Evolutionary conservation across 2,113 vertebrate species (phyloP).

Genomic region (Axis porcinus): DNA sequence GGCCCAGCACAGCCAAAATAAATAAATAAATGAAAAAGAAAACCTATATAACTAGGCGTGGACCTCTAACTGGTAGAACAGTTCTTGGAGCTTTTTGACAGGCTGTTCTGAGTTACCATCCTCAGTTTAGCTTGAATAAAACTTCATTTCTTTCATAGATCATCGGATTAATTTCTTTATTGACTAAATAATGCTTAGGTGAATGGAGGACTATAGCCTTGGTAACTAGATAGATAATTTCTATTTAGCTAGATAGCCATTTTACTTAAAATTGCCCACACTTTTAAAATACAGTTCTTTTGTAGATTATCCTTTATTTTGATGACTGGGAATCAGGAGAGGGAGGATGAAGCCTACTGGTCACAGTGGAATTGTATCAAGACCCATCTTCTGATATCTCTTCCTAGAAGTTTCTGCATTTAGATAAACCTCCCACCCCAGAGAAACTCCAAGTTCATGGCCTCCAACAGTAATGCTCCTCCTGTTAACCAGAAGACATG

Average conservation of each 20-base stretch:
- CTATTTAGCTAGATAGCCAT: neutral
- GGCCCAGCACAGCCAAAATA: neutral
- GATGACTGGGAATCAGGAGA: conserved; percentile 43
- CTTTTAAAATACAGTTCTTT: neutral
- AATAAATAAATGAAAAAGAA: neutral
- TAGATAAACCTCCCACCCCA: conserved; percentile 88
- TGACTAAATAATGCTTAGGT: neutral
- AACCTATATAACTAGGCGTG: neutral
- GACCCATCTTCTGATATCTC: conserved; percentile 81
- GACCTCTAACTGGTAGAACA: neutral
- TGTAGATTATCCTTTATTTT: neutral
- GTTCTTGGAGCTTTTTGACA: neutral
- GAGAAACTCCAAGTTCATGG: conserved; percentile 91
- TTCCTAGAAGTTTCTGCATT: conserved; percentile 74
- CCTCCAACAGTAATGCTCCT: conserved; percentile 92
- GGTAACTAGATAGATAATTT: neutral
- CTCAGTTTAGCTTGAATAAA: too few relatives aligned
- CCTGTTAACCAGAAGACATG: conserved; percentile 84
- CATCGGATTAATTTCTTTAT: too few relatives aligned
- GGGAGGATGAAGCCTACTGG: conserved; percentile 77
- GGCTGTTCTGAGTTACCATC: too few relatives aligned
- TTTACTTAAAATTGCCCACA: neutral
- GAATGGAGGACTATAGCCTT: neutral
- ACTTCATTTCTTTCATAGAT: too few relatives aligned
- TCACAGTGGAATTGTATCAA: conserved; percentile 88